Conservation (phyloP, 2,797 vertebrate species). For the Paedocypris micromegethes region DNA sequence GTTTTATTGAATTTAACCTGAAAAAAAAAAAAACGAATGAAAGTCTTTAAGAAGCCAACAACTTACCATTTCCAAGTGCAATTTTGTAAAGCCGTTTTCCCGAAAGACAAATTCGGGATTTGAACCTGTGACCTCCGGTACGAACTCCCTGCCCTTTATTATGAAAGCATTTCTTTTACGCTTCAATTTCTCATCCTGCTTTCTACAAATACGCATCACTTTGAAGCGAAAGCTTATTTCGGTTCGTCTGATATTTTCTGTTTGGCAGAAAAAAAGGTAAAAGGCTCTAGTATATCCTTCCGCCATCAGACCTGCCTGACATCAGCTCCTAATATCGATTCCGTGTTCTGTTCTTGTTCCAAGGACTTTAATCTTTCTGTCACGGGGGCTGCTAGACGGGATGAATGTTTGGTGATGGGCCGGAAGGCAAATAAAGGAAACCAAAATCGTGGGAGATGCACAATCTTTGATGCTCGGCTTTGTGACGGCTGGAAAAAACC, state of each 20-base stretch:
- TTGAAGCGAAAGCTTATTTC: no score
- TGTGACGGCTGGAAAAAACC: slow-evolving; percentile 12
- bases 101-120: no score
- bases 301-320: slow-evolving; percentile 32
- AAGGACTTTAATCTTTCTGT: slow-evolving; percentile 47
- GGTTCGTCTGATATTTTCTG: not conserved
- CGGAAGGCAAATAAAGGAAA: slow-evolving; percentile 19
- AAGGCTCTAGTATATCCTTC: slow-evolving; percentile 1
- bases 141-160: no score
- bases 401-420: slow-evolving; percentile 39
- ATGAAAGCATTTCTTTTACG: no score
- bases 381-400: slow-evolving; percentile 17
- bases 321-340: slow-evolving; percentile 30
- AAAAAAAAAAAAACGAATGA: no score
- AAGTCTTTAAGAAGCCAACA: no score
- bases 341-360: slow-evolving; percentile 19
- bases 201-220: no score
- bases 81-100: no score
- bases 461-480: slow-evolving; percentile 38
- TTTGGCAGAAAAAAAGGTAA: slow-evolving; percentile 1
- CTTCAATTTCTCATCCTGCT: no score
- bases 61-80: no score
- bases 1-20: no score
- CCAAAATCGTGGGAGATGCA: slow-evolving; percentile 19
- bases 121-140: no score